phyloP scores from a whole-genome alignment of 2,113 vertebrate species.

The Furnarius figulus region DNA sequence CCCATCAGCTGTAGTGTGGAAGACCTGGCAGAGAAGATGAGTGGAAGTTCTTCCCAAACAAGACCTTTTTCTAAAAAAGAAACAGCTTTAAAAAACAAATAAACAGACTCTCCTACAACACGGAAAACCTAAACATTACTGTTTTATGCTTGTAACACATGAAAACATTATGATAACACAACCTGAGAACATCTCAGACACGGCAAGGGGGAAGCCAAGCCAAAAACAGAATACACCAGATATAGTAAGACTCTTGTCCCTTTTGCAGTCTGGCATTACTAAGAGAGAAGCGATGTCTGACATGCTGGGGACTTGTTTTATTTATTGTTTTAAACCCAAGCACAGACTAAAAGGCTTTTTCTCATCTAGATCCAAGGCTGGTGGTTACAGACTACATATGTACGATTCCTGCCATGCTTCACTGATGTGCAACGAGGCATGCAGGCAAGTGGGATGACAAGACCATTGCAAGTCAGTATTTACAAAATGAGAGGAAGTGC shows the following conservation, averaged over 20 bases:
- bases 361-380: neutral
- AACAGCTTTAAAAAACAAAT: neutral
- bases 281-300: neutral
- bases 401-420: neutral
- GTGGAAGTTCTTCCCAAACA: neutral
- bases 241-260: neutral
- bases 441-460: neutral
- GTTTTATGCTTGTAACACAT: neutral
- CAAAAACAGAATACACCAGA: neutral
- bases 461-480: neutral
- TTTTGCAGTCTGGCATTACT: neutral
- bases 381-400: accelerated
- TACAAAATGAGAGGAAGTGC: neutral
- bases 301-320: neutral
- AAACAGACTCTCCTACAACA: neutral
- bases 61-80: neutral
- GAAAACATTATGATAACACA: neutral
- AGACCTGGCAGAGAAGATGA: neutral
- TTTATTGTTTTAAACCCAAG: neutral
- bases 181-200: neutral
- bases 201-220: neutral
- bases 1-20: neutral
- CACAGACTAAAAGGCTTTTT: neutral
- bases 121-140: neutral
- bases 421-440: accelerated